These are phyloP conservation scores for Hydrozoanthus gracilis DNA, from an alignment of 92 coral and sea anemone species.

Conservation along the genomic window DNA sequence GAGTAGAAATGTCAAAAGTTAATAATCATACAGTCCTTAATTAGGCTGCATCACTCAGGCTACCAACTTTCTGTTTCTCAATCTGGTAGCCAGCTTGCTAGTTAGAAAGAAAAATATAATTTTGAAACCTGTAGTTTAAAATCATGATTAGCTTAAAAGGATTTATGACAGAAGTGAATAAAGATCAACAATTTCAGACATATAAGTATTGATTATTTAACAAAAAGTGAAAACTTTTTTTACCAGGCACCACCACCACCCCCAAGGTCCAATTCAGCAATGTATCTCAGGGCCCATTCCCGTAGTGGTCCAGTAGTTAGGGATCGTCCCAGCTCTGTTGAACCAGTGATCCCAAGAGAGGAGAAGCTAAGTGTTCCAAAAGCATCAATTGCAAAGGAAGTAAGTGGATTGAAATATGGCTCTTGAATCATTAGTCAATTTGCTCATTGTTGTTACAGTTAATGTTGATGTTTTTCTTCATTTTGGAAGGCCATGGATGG, in stretches of 20 bases:
- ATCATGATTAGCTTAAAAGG: no score
- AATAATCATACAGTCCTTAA: no score
- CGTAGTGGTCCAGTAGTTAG: constrained; percentile 93
- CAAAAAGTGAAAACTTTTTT: neutral
- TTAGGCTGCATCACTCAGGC: no score
- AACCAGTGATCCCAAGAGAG: constrained; percentile 86
- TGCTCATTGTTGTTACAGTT: neutral
- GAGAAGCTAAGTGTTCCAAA: constrained; percentile 87
- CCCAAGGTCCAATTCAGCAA: constrained; percentile 81
- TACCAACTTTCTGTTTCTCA: no score
- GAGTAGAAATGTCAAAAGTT: no score
- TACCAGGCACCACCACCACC: constrained; percentile 77
- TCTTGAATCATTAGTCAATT: neutral
- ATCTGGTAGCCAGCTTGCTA: no score
- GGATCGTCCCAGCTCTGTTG: constrained; percentile 85
- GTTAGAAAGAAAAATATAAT: no score
- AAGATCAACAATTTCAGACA: no score
- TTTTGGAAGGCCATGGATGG: neutral
- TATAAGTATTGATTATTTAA: neutral
- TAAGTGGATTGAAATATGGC: constrained; percentile 9
- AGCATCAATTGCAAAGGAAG: constrained; percentile 80
- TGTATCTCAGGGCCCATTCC: constrained; percentile 83
- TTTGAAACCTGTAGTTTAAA: no score
- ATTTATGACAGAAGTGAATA: no score
- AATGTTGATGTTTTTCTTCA: neutral